phyloP scores from a whole-genome alignment of 1,140 invertebrate genomes.

The Drosophila lini region DNA sequence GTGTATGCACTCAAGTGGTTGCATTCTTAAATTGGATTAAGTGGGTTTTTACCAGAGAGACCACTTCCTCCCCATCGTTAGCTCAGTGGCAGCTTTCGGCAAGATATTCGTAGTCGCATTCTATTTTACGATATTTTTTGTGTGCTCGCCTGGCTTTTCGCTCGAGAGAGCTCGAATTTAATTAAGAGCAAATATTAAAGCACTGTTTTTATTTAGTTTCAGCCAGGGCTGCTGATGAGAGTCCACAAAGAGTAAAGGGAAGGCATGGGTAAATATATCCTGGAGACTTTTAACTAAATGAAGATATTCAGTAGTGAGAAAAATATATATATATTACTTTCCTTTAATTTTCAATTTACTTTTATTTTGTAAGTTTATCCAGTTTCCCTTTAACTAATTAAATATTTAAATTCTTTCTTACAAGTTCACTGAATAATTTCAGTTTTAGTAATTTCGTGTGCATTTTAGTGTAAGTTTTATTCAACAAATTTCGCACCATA shows the following conservation, averaged over 20 bases:
- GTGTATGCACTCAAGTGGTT: slow-evolving; percentile 72
- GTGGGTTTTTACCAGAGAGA: slow-evolving; percentile 64
- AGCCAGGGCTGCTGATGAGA: slow-evolving; percentile 4
- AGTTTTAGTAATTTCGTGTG: too few relatives aligned
- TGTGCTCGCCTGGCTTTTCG: slow-evolving; percentile 57
- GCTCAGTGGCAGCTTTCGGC: slow-evolving; percentile 24
- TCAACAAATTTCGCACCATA: not conserved
- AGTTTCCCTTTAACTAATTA: too few relatives aligned
- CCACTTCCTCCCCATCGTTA: slow-evolving; percentile 1
- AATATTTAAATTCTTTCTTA: too few relatives aligned
- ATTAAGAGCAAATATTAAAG: slow-evolving; percentile 79
- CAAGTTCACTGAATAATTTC: not conserved
- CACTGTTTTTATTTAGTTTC: slow-evolving; percentile 55
- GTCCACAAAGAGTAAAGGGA: not conserved
- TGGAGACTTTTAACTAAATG: not conserved
- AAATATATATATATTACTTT: too few relatives aligned
- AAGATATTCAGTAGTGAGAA: too few relatives aligned
- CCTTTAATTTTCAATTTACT: too few relatives aligned
- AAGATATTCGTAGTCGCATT: slow-evolving; percentile 41
- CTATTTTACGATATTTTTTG: slow-evolving; percentile 28
- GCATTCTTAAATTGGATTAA: slow-evolving; percentile 82
- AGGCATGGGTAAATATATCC: slow-evolving; percentile 4
- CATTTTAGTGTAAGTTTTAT: not conserved
- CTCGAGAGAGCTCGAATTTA: slow-evolving; percentile 70
- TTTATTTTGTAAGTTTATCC: too few relatives aligned